Base-by-base conservation (phyloP, 2,113 vertebrate species). In the Copsychus sechellarum region DNA sequence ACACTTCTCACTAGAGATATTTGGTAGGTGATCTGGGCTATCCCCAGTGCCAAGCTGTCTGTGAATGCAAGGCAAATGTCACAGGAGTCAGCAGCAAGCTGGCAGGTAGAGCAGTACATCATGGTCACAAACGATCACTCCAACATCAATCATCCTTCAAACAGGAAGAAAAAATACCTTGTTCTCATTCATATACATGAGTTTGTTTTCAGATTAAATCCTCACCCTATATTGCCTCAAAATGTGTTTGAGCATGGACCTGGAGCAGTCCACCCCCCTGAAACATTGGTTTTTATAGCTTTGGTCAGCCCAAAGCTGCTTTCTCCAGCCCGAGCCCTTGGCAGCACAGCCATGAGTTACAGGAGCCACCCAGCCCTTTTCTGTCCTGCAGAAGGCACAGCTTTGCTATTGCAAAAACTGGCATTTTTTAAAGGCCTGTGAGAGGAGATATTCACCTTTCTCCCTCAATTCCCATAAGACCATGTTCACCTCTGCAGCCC, bases 131-230 rank as follows among this genome's bases (percentile, higher is more conserved):
- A 9, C 3, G 12, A 91, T 77, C 70, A 23, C 38, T 73, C 34
- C 58, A 62, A 1, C 15, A 80, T 65, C 91, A 87, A 47, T 76
- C 89, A 81, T 25, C 67, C 81, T 28, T 72, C 74, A 54, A 76
- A 62, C 5, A 5, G 2, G 6, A 73, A 51, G 45, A 65, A 93
- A 87, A 89, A 82, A 40, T 9, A 24, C 11, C 48, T 69, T 74
- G 13, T 62, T 83, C 26, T 79, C 67, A 65, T 94, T 88, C 73
- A 86, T 82, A 96, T 74, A 86, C n/a, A 76, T 50, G 38, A 88
- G 29, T 5, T 77, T 77, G 9, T 80, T 95, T 92, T 70, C 67
- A 64, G 47, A 86, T 34, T 1, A 91, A 91, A 73, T 47, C 5
- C 28, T 51, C 12, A 14, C 12, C 24, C 5, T 85, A 29, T 74